Conservation (phyloP, 1,140 invertebrate genomes). For the Eueides isabella region DNA sequence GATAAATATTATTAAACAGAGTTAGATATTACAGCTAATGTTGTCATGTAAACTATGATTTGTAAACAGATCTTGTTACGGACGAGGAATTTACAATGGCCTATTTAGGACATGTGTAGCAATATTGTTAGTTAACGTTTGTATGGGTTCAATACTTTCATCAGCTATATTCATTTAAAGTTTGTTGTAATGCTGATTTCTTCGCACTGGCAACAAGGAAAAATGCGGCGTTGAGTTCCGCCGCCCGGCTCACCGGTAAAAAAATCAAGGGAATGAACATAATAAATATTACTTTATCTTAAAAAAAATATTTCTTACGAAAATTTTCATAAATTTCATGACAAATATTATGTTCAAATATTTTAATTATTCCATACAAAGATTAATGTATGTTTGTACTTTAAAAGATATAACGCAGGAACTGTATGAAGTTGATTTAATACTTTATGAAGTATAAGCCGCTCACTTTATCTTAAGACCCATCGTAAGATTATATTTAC, state of each 20-base stretch:
- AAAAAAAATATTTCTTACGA: too few relatives aligned
- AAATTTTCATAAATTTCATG: too few relatives aligned
- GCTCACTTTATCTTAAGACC: slow-evolving; percentile 9
- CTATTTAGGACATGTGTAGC: background rate
- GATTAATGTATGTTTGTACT: background rate
- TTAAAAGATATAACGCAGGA: background rate
- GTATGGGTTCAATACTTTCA: background rate
- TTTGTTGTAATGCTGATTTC: too few relatives aligned
- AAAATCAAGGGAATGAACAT: too few relatives aligned
- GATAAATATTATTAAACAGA: background rate
- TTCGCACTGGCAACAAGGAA: too few relatives aligned
- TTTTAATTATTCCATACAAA: background rate
- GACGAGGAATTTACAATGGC: background rate
- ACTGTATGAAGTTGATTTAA: background rate
- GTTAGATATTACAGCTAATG: background rate
- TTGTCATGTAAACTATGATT: background rate
- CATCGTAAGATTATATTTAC: slow-evolving; percentile 1
- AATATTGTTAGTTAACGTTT: background rate
- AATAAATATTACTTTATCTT: too few relatives aligned
- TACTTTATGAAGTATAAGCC: background rate
- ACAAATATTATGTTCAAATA: too few relatives aligned
- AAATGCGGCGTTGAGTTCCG: too few relatives aligned
- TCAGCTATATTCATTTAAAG: background rate
- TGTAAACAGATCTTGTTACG: background rate
- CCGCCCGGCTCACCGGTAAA: too few relatives aligned